Conservation (phyloP, 2,888 invertebrate species). For the Cheilosia scutellata region DNA sequence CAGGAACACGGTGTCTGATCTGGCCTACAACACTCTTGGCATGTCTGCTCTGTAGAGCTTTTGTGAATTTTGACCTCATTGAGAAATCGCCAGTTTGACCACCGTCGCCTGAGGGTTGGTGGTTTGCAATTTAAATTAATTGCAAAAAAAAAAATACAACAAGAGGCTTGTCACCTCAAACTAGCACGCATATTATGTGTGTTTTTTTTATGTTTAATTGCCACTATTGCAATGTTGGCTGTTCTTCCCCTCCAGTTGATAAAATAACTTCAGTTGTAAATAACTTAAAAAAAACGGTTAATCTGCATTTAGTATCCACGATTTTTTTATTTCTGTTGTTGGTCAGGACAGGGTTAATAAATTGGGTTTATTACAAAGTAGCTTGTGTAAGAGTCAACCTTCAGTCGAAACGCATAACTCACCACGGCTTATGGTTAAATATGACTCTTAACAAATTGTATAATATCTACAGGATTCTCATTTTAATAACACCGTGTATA, state of each 20-base stretch:
- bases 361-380: neutral
- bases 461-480: neutral
- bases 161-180: slow-evolving; percentile 61
- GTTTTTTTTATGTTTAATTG: slow-evolving; percentile 47
- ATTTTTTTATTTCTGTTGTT: slow-evolving; percentile 26
- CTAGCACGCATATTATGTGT: slow-evolving; percentile 10
- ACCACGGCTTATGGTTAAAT: neutral
- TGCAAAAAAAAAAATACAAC: slow-evolving; percentile 44
- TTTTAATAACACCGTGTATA: neutral
- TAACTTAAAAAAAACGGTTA: slow-evolving; percentile 38
- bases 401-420: slow-evolving; percentile 5
- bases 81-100: slow-evolving; percentile 43
- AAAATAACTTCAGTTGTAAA: slow-evolving; percentile 8
- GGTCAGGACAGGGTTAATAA: slow-evolving; percentile 14
- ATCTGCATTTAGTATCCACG: slow-evolving; percentile 28
- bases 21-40: slow-evolving; percentile 48
- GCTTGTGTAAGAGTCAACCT: slow-evolving; percentile 29
- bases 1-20: slow-evolving; percentile 44
- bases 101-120: slow-evolving; percentile 3
- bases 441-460: slow-evolving; percentile 4
- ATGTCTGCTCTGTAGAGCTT: slow-evolving; percentile 35
- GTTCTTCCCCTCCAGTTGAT: slow-evolving; percentile 52
- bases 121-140: slow-evolving; percentile 48
- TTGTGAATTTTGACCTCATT: slow-evolving; percentile 68
- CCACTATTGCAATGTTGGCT: slow-evolving; percentile 24